These are phyloP conservation scores for Dynastes grantii DNA, from an alignment of 2,888 invertebrate genomes.

Conservation along the genomic window DNA sequence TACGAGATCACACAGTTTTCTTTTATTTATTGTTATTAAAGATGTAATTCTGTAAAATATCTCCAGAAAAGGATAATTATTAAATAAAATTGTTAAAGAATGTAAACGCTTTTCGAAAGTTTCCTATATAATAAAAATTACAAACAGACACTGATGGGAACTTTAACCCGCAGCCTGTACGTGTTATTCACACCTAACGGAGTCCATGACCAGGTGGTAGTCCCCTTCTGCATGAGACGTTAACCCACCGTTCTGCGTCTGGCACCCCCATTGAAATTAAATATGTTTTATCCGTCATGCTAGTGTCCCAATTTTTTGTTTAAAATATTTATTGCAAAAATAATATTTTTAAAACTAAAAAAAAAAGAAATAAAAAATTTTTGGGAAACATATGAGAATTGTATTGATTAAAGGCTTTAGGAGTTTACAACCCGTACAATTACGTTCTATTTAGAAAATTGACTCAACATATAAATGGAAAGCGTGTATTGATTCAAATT, in stretches of 20 bases:
- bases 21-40: too few relatives aligned
- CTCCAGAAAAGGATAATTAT: background rate
- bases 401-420: too few relatives aligned
- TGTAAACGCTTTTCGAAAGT: constrained; percentile 1
- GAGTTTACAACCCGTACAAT: too few relatives aligned
- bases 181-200: constrained; percentile 46
- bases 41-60: too few relatives aligned
- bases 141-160: constrained; percentile 38
- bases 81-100: background rate
- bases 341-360: too few relatives aligned
- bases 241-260: constrained; percentile 29
- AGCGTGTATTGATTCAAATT: too few relatives aligned
- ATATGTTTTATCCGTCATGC: constrained; percentile 30
- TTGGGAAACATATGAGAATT: too few relatives aligned
- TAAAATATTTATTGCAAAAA: too few relatives aligned
- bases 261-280: constrained; percentile 42
- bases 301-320: constrained; percentile 10
- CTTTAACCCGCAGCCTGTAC: constrained; percentile 43
- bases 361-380: too few relatives aligned
- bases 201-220: constrained; percentile 47
- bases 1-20: too few relatives aligned
- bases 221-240: constrained; percentile 42
- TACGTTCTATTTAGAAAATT: too few relatives aligned
- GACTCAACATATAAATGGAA: too few relatives aligned
- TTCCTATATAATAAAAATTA: constrained; percentile 12